Conservation (phyloP, 1,140 invertebrate genomes). For the Cherax destructor region DNA sequence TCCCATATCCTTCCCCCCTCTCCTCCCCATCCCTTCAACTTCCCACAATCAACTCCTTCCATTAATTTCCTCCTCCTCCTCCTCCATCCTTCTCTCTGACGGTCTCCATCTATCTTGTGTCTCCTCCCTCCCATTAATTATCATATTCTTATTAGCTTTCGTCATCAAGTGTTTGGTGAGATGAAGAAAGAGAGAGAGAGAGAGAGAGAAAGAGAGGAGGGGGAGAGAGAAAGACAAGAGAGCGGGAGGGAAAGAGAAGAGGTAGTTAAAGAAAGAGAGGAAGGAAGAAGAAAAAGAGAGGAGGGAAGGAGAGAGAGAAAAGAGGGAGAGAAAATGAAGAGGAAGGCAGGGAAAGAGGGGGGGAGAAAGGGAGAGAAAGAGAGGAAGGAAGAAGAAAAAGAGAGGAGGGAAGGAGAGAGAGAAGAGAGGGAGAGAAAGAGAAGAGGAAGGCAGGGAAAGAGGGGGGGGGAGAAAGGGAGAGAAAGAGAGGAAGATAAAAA, state of each 20-base stretch:
- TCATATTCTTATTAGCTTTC: constrained; percentile 11
- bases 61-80: constrained; percentile 6
- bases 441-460: background rate
- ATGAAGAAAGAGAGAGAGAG: background rate
- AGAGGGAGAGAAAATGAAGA: background rate
- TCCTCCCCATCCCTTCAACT: background rate
- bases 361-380: background rate
- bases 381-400: background rate
- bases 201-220: background rate
- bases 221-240: background rate
- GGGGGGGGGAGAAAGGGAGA: background rate
- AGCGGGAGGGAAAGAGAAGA: background rate
- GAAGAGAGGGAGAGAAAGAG: background rate
- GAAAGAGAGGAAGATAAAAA: background rate
- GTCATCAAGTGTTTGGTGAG: background rate
- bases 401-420: background rate
- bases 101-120: constrained; percentile 10
- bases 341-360: background rate
- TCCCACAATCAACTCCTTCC: constrained; percentile 5
- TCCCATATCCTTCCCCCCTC: background rate
- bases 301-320: background rate
- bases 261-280: background rate
- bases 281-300: background rate
- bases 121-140: constrained; percentile 16
- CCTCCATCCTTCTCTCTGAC: constrained; percentile 1